Evolutionary conservation across 2,797 vertebrate genomes (phyloP), one percentile per base, ranked within the genome.

Genomic region (Anableps anableps): DNA sequence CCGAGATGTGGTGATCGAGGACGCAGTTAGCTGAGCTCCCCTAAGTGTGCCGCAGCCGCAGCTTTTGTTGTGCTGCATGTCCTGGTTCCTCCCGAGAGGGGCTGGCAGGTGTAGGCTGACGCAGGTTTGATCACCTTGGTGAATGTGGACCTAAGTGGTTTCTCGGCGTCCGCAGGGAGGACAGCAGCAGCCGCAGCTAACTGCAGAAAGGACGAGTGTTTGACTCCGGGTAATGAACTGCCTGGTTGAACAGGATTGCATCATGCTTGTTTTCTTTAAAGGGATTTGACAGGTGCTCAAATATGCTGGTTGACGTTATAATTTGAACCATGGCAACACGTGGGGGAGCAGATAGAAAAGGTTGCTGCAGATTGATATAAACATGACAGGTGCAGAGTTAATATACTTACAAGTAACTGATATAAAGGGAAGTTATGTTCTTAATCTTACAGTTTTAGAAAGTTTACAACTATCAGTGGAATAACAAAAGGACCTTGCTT

Each of bases 111-210:
- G 95, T 89, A 77, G 78, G 82, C 93, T 95, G 95, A 95, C 92
- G 93, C 90, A 94, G 95, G 93, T 93, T 91, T 91, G 91, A 95
- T 95, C 95, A 95, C 96, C 95, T 95, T 95, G 94, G 95, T 94
- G 94, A 94, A 78, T 70, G 80, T 83, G 88, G 93, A 93, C 89
- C 82, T 85, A 84, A 84, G 87, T 86, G 89, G 86, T 77, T 90
- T 78, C 84, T 80, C 83, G 4, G 71, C 47, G 80, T 91, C 93
- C 92, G 34, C 74, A 5, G 93, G 93, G 93, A 94, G 88, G 90
- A 88, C 85, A 83, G 72, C 88, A 83, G 92, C 88, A 83, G 92
- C 88, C 84, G 92, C 88, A 88, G 86, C 88, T 64, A 75, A 82
- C 87, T 78, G 90, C 88, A 81, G 88, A 79, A 45, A 93, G 90